phyloP scores from a whole-genome alignment of 2,113 vertebrate genomes.

The Cavia porcellus region DNA sequence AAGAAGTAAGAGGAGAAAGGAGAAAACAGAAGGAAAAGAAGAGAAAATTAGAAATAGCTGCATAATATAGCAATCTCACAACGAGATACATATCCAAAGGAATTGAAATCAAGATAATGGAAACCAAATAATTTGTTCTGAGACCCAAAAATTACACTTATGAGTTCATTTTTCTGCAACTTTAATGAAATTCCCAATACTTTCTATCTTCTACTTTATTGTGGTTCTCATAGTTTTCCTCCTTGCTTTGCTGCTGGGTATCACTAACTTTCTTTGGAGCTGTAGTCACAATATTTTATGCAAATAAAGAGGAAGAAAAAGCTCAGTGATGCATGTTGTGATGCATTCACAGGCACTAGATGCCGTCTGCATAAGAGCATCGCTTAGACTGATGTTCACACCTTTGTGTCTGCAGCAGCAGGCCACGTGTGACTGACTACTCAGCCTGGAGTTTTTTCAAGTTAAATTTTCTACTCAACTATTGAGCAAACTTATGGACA shows the following conservation, averaged over 20 bases:
- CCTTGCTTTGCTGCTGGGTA: background rate
- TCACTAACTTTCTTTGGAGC: background rate
- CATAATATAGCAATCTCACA: background rate
- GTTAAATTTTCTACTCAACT: background rate
- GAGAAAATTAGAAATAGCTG: background rate
- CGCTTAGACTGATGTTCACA: background rate
- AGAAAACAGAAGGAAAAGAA: background rate
- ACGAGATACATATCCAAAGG: background rate
- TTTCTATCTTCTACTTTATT: background rate
- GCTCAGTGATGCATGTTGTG: background rate
- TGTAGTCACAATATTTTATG: background rate
- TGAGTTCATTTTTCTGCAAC: background rate
- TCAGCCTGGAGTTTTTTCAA: background rate
- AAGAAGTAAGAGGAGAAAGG: background rate
- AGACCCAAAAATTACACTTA: background rate
- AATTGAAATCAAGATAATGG: background rate
- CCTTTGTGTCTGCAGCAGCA: background rate
- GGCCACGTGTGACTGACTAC: background rate
- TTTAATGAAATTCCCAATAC: background rate
- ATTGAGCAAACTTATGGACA: background rate
- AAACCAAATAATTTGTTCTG: background rate
- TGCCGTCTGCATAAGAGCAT: background rate
- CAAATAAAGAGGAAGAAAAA: background rate
- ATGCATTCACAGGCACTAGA: background rate
- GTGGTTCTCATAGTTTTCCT: background rate